Base-by-base conservation (phyloP, 2,113 vertebrate genomes). In the Agapornis roseicollis region DNA sequence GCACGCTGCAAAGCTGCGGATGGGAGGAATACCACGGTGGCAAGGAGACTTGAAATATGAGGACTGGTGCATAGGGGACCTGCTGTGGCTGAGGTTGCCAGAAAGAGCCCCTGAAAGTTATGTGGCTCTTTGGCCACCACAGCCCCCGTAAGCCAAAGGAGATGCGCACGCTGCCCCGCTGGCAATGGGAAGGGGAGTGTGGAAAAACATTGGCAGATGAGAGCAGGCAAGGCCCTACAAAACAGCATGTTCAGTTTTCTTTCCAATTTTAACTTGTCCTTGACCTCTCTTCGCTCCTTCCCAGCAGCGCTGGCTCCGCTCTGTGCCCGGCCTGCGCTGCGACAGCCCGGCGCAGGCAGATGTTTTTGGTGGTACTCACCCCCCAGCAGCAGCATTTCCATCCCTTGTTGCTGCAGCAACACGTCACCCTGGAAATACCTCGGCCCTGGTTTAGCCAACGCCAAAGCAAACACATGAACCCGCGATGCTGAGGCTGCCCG, bases 181-280 rank as follows among this genome's bases (percentile, higher is more conserved):
- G 64, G 63, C 49, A 10, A 47, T 55, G 31, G 80, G 15, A 46
- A 56, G n/a, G 76, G 47, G 53, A 49, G 33, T 11, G 50, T 46
- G 53, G 39, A 88, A 93, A 85, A 94, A 90, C 85, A 63, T 52
- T 90, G 94, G 92, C 94, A 86, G 88, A 90, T 88, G 77, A 68
- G 60, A 90, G 27, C 49, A 25, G 52, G 76, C 72, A 71, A 94
- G 83, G 88, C 22, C 80, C 88, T 93, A 49, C 2, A 17, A 96
- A 95, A 96, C 94, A 2, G 88, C 94, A 97, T 92, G 93, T 96
- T 96, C 96, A 95, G 92, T 83, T 92, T 95, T 87, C 92, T 94
- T 97, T 97, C 96, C 96, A 96, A 90, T 96, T 97, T 97, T 96
- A 96, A 96, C 94, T 96, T 95, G 86, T 94, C 92, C 94, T 90